Conservation (phyloP, 1,140 invertebrate genomes). For the Diachasma alloeum region DNA sequence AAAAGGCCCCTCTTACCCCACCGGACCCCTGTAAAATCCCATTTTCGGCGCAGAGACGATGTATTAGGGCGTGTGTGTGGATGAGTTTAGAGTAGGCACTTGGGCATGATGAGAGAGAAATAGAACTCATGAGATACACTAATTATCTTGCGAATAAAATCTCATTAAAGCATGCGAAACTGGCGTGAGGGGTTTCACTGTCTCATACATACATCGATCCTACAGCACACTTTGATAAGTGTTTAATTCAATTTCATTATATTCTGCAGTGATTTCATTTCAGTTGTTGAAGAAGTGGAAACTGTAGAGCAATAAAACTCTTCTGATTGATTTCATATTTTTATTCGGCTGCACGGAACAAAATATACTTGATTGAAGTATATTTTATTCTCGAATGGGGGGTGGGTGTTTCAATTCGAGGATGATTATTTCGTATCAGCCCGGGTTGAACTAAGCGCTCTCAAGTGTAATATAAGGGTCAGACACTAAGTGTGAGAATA, state of each 20-base stretch:
- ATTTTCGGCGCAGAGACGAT: background rate
- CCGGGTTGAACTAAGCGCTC: too few relatives aligned
- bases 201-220: background rate
- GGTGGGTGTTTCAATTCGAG: too few relatives aligned
- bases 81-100: background rate
- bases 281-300: too few relatives aligned
- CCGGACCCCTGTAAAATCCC: background rate
- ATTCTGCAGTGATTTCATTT: background rate
- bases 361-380: too few relatives aligned
- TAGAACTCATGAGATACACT: constrained; percentile 52
- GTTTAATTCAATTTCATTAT: background rate
- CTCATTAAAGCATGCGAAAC: constrained; percentile 47
- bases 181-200: background rate
- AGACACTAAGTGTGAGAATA: too few relatives aligned
- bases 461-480: too few relatives aligned
- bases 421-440: too few relatives aligned
- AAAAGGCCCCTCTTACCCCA: background rate
- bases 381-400: too few relatives aligned
- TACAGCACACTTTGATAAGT: background rate
- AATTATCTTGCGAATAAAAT: constrained; percentile 57
- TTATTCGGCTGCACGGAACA: too few relatives aligned
- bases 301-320: too few relatives aligned
- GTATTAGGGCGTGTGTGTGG: background rate
- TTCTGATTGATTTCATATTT: too few relatives aligned
- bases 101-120: constrained; percentile 21